A percentile compares a stretch with the other conserved stretches of the same genome.
Evolutionary conservation across 2,113 vertebrate species (phyloP).

Genomic region (Grantiella picta): DNA sequence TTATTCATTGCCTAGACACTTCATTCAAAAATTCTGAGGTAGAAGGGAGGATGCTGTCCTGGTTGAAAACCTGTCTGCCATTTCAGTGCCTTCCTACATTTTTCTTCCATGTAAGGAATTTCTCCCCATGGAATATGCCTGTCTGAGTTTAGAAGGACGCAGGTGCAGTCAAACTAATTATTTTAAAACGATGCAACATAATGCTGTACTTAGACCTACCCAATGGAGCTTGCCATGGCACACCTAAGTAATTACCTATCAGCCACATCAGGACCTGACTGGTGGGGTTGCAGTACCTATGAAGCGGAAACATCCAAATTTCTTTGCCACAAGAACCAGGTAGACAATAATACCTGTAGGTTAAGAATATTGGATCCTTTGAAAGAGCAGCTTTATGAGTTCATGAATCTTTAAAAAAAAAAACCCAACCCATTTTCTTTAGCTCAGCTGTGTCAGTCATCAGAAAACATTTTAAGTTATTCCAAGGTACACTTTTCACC

Average conservation of each 20-base stretch:
- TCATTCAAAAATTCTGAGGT: neutral
- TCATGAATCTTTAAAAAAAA: neutral
- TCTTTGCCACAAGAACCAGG: neutral
- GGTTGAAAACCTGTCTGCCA: neutral
- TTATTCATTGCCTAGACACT: neutral
- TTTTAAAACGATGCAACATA: neutral
- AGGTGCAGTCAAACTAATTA: neutral
- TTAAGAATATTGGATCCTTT: neutral
- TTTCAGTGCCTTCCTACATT: neutral
- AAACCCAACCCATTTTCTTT: neutral
- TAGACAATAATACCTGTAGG: neutral
- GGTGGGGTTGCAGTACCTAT: neutral
- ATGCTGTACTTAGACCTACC: neutral
- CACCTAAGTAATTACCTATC: neutral
- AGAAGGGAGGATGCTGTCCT: neutral
- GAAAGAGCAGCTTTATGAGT: neutral
- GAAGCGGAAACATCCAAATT: neutral
- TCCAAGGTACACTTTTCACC: neutral
- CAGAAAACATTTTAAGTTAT: neutral
- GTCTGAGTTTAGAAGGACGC: neutral
- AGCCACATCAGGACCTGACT: neutral
- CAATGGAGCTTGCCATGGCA: neutral
- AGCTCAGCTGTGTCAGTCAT: neutral
- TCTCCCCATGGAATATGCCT: neutral
- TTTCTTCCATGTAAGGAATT: neutral